These are phyloP conservation scores for Glyptemys insculpta DNA, from an alignment of 2,797 vertebrate genomes.

Conservation along the genomic window DNA sequence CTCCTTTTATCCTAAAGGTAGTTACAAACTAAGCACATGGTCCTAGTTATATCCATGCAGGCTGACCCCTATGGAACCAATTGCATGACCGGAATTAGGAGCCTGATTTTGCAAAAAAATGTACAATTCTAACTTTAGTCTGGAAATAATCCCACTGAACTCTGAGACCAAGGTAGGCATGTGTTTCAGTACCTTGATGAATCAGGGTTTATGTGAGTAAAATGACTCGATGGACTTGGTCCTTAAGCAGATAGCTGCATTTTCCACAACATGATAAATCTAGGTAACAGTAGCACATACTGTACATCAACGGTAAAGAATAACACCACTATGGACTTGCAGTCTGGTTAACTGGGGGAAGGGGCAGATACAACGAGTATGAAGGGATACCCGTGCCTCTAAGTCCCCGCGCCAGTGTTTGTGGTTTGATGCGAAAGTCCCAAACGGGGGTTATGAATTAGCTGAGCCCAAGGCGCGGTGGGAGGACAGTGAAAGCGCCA, in stretches of 20 bases:
- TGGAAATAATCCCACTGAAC: background rate
- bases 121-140: background rate
- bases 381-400: background rate
- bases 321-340: background rate
- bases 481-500: too few species aligned
- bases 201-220: background rate
- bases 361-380: background rate
- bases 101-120: background rate
- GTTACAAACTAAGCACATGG: background rate
- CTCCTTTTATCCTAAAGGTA: background rate
- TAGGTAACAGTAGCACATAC: background rate
- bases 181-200: background rate
- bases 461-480: too few species aligned
- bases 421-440: too few species aligned
- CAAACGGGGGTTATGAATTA: too few species aligned
- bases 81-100: background rate
- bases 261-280: background rate
- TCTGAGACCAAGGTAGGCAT: background rate
- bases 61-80: background rate
- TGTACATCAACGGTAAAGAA: background rate
- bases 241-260: background rate
- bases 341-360: background rate
- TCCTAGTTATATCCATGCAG: background rate
- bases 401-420: rapidly evolving
- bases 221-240: background rate